Percentiles rank a stretch among this genome's conserved stretches.
Evolutionary conservation across 2,888 invertebrate species (phyloP).

Genomic region (Noctua pronuba): DNA sequence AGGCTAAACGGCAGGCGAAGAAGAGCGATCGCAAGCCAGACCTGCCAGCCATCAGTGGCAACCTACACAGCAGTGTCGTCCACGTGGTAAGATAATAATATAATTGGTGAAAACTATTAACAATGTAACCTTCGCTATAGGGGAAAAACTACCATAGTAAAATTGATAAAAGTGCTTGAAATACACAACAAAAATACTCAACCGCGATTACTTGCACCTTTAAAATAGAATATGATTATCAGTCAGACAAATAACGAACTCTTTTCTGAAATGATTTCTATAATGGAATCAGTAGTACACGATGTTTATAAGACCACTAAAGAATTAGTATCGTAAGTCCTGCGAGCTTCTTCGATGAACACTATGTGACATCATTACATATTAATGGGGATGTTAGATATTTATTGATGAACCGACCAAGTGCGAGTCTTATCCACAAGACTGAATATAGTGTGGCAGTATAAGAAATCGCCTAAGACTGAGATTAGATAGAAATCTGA

Average conservation of each 20-base stretch:
- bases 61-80: slow-evolving; percentile 92
- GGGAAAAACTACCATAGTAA: background rate
- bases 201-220: background rate
- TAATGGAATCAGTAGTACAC: background rate
- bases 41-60: slow-evolving; percentile 87
- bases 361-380: slow-evolving; percentile 28
- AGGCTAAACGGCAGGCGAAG: slow-evolving; percentile 96
- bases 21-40: slow-evolving; percentile 92
- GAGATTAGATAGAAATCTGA: background rate
- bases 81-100: slow-evolving; percentile 90
- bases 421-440: slow-evolving; percentile 5
- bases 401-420: slow-evolving; percentile 17
- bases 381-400: slow-evolving; percentile 15
- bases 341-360: slow-evolving; percentile 17
- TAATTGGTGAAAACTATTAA: background rate
- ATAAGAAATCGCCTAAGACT: slow-evolving; percentile 1
- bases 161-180: background rate
- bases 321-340: slow-evolving; percentile 3
- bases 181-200: background rate
- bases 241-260: background rate
- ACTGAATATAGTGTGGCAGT: background rate
- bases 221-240: slow-evolving; percentile 8
- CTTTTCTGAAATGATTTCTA: background rate
- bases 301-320: slow-evolving; percentile 15
- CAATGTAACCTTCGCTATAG: background rate